Conservation (phyloP, 2,888 invertebrate genomes). For the Drosophila maculinotata region DNA sequence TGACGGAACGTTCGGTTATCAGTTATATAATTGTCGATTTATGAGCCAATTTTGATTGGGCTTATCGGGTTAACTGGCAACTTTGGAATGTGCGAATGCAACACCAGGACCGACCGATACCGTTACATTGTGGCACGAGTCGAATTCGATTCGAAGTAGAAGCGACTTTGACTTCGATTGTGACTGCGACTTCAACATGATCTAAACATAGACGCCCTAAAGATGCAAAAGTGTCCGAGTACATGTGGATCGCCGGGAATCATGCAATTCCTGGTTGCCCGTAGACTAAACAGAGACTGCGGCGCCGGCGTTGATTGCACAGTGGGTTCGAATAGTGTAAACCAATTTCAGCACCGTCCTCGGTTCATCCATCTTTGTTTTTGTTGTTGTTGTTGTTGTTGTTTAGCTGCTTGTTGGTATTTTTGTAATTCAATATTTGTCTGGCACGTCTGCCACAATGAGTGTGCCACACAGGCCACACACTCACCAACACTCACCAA, state of each 20-base stretch:
- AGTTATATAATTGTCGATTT: conserved; percentile 8
- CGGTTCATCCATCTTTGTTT: too few relatives aligned
- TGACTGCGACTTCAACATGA: background rate
- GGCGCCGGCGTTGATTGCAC: conserved; percentile 44
- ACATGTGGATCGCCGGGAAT: conserved; percentile 6
- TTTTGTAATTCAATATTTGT: conserved; percentile 70
- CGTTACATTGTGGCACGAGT: conserved; percentile 1
- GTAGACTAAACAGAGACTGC: conserved; percentile 50
- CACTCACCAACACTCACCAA: conserved; percentile 12
- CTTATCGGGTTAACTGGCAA: conserved; percentile 2
- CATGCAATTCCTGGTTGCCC: conserved; percentile 5
- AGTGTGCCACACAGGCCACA: conserved; percentile 14
- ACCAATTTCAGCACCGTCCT: conserved; percentile 10
- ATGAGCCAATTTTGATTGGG: background rate
- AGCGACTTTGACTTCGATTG: too few relatives aligned
- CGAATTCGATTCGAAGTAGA: background rate
- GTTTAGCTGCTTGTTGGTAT: conserved; percentile 20
- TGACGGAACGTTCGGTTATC: conserved; percentile 4
- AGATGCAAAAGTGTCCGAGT: background rate
- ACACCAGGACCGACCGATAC: background rate
- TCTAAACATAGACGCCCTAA: conserved; percentile 46
- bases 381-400: too few relatives aligned
- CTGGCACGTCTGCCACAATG: conserved; percentile 48
- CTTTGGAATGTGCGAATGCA: background rate
- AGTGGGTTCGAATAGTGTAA: conserved; percentile 37